Percentiles rank a stretch among this genome's conserved stretches.
phyloP scores from a whole-genome alignment of 2,113 vertebrate genomes.

The Felis catus region DNA sequence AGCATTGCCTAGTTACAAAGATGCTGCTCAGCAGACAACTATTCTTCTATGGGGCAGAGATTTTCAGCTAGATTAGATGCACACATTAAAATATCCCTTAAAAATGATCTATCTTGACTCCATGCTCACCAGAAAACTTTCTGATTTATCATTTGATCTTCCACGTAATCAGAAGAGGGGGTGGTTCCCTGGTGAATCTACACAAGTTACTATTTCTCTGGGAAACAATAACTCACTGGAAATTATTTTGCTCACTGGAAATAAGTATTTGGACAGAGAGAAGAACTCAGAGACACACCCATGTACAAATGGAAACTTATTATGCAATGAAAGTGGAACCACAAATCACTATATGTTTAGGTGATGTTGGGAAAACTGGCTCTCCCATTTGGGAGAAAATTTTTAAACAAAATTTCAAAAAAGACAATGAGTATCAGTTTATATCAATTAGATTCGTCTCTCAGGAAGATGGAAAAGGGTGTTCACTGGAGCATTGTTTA shows the following conservation, averaged over 20 bases:
- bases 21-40: background rate
- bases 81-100: background rate
- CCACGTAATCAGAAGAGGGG: background rate
- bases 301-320: background rate
- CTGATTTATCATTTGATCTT: background rate
- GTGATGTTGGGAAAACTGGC: background rate
- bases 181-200: background rate
- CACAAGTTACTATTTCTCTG: background rate
- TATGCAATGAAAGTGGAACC: background rate
- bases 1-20: background rate
- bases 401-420: slow-evolving; percentile 39
- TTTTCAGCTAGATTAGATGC: background rate
- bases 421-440: background rate
- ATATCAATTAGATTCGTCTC: background rate
- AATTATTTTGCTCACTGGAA: background rate
- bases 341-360: background rate
- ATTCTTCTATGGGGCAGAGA: background rate
- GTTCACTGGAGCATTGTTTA: background rate
- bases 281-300: background rate
- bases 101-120: background rate
- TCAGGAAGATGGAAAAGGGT: background rate
- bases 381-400: background rate
- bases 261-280: background rate
- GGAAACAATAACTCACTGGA: background rate
- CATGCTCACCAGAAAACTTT: slow-evolving; percentile 16